Evolutionary conservation across 1,140 invertebrate genomes (phyloP), one percentile per base, ranked within the genome.

Genomic region (Druon quercuslanigerum): DNA sequence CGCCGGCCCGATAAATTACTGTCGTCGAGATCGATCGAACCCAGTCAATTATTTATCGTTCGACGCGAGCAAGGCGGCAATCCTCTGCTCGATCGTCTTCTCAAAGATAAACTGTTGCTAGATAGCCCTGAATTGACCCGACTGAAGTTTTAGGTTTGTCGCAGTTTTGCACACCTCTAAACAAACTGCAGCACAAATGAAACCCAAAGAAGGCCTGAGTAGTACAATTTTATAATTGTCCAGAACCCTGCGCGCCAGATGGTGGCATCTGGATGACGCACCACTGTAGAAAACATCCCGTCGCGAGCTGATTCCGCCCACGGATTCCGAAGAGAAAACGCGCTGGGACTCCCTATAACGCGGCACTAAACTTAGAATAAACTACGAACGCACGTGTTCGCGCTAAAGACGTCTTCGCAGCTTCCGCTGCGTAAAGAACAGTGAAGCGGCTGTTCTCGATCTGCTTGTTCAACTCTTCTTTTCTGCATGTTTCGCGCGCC

Each of bases 361-460:
- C 25, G 60, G 60, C 40, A 66, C 60, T 66, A 66, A 66, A 46
- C 25, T 66, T 66, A 66, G 60, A 66, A 66, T 66, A 66, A 66
- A 66, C 60, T 66, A 13, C 33, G 33, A 66, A 66, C 60, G 60
- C 60, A 66, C 60, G 60, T 66, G 60, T 66, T 14, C 25, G 6
- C 33, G 57, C 57, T 60, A 60, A 60, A 60, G 57, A 60, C 57
- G 57, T 66, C 60, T 66, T 66, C 25, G 33, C 60, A 66, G 60
- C 33, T 66, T 66, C 60, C 60, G 60, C 60, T 33, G 60, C 20
- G 20, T 40, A 66, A 66, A 66, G 60, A 66, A 66, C 57, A 60
- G 57, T 60, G 57, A 60, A 60, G 25, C 60, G 60, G 60, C 60
- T 66, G 60, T 66, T 66, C 60, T 66, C 60, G 14, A 66, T 66